These are phyloP conservation scores for Enteromius fasciolatus DNA, from an alignment of 2,797 vertebrate species.

Conservation along the genomic window DNA sequence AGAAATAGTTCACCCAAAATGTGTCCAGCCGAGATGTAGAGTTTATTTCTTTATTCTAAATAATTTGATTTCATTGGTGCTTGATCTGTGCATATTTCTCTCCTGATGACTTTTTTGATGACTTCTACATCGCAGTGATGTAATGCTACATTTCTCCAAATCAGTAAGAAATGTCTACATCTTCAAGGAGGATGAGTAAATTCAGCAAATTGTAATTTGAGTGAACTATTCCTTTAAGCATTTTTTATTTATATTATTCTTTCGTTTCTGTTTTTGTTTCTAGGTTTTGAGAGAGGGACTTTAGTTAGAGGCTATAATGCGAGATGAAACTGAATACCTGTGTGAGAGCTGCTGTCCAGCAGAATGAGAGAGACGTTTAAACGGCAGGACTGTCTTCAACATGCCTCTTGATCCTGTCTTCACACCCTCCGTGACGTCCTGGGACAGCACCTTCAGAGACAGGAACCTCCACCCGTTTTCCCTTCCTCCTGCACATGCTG, in stretches of 20 bases:
- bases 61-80: background rate
- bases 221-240: background rate
- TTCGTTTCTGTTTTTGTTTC: background rate
- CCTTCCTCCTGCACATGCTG: constrained; percentile 69
- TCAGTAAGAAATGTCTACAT: background rate
- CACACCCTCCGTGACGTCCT: constrained; percentile 62
- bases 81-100: background rate
- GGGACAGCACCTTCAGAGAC: constrained; percentile 67
- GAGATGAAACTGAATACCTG: background rate
- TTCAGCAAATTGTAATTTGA: background rate
- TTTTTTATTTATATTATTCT: background rate
- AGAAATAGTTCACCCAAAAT: background rate
- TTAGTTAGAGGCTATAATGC: background rate
- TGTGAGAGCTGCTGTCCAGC: background rate
- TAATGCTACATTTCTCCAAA: background rate
- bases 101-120: too few species aligned
- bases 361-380: constrained; percentile 28
- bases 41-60: background rate
- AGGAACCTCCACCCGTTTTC: constrained; percentile 75
- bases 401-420: constrained; percentile 65
- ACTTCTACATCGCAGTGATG: background rate
- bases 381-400: background rate
- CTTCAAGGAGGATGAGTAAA: background rate
- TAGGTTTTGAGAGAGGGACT: background rate
- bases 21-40: background rate